Percentiles rank a stretch among this genome's conserved stretches.
Conservation (phyloP, 2,113 vertebrate species). For the Mesoclemmys tuberculata region DNA sequence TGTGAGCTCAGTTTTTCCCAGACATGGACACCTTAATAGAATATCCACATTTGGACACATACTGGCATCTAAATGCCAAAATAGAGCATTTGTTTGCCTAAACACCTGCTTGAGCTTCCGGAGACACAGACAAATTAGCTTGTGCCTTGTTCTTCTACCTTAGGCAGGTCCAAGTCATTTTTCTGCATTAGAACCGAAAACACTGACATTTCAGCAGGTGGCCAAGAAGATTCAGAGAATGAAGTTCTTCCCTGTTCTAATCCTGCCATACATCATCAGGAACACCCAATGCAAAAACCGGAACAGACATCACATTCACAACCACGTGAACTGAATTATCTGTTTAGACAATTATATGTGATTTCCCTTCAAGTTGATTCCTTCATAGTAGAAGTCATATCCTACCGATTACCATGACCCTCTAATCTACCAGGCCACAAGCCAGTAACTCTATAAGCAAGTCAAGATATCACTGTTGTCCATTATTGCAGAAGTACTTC, state of each 20-base stretch:
- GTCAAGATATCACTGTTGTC: neutral
- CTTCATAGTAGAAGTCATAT: neutral
- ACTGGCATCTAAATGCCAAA: neutral
- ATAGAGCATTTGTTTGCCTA: neutral
- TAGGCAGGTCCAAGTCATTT: neutral
- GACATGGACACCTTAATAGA: neutral
- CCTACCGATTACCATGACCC: neutral
- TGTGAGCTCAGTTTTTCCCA: neutral
- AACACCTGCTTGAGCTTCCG: neutral
- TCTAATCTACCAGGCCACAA: neutral
- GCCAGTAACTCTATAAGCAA: neutral
- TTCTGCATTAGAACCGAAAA: neutral
- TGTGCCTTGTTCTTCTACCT: neutral
- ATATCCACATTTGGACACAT: neutral
- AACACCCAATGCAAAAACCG: neutral
- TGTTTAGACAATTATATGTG: neutral
- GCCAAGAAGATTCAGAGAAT: neutral
- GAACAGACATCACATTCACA: neutral
- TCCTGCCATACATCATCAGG: neutral
- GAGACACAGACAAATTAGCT: neutral
- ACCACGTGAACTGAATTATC: neutral
- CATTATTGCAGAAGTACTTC: neutral
- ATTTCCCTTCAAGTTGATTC: fast-evolving
- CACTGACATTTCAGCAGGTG: neutral
- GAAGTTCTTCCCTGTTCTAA: neutral